These are phyloP conservation scores for Luidia sarsii DNA, from an alignment of 53 echinoderm and acorn worm species.

Conservation along the genomic window DNA sequence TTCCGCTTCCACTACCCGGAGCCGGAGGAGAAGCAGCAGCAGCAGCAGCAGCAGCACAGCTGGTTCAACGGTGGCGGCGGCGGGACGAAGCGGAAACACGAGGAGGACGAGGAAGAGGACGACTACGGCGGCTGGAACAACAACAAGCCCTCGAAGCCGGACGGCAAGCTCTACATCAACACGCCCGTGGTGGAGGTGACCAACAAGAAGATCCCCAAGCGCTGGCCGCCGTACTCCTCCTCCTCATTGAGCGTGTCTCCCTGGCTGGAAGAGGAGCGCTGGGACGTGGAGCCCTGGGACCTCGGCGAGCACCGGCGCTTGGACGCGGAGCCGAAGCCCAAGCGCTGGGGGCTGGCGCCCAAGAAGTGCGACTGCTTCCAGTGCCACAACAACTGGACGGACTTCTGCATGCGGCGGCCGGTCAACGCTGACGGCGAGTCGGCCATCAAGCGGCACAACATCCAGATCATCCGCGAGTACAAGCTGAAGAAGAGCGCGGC, in stretches of 20 bases:
- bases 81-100: background rate
- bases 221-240: background rate
- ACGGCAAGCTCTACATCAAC: constrained; percentile 21
- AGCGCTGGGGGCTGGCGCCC: too few species aligned
- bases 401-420: too few species aligned
- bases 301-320: too few species aligned
- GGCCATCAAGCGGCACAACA: too few species aligned
- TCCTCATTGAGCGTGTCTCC: constrained; percentile 9
- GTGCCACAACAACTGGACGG: background rate
- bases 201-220: background rate
- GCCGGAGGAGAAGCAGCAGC: background rate
- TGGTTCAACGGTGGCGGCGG: background rate
- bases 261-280: background rate
- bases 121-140: background rate
- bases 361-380: background rate
- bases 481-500: too few species aligned
- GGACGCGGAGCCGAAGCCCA: background rate
- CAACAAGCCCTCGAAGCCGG: background rate
- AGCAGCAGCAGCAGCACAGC: background rate
- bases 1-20: constrained; percentile 51
- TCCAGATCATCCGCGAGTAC: too few species aligned
- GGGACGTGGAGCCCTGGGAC: background rate
- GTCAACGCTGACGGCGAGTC: background rate
- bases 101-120: background rate
- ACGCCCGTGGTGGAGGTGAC: background rate